Base-by-base conservation (phyloP, 2,113 vertebrate genomes). In the Crocuta crocuta region DNA sequence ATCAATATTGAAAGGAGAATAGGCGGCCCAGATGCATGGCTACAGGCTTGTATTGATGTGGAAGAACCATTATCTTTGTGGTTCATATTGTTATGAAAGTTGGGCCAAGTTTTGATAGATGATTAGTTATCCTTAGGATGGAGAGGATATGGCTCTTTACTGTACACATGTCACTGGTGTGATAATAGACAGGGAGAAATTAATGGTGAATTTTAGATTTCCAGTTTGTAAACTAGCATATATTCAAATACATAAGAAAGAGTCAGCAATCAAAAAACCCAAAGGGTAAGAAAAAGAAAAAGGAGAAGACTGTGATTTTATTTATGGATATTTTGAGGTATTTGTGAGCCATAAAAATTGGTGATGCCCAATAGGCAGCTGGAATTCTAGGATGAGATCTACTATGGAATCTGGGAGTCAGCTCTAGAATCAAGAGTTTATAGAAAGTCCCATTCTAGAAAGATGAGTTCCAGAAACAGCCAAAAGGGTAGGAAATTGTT, bases 351-450 rank as follows among this genome's bases (percentile, higher is more conserved):
- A 81, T 10, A 33, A 33, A 76, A 76, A 53, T 68, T 39, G 58
- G 7, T 28, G 26, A 48, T 58, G 7, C n/a, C 16, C 7, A 50
- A 4, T 48, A 73, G 43, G 13, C 63, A 58, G 31, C 35, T 83
- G 23, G 24, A 79, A 68, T 63, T 23, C 11, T 1, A 65, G 19
- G 7, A 31, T 15, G 28, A 76, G 7, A 11, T 82, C 7, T 19
- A 28, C 0, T 0, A 7, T 15, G 12, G 35, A 39, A 48, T 45
- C 2, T 26, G 6, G 1, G 16, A 23, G 9, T 45, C 24, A 58
- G 21, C 1, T 76, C 26, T 33, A 66, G 17, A 93, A 50, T n/a
- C 17, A 93, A 43, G 10, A 58, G 4, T 66, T 13, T 83, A 68
- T 0, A 58, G 63, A 84, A 89, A 89, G 50, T 43, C 24, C 53